Evolutionary conservation across 2,113 vertebrate species (phyloP), one percentile per base, ranked within the genome.

Genomic region (Aleadryas rufinucha): DNA sequence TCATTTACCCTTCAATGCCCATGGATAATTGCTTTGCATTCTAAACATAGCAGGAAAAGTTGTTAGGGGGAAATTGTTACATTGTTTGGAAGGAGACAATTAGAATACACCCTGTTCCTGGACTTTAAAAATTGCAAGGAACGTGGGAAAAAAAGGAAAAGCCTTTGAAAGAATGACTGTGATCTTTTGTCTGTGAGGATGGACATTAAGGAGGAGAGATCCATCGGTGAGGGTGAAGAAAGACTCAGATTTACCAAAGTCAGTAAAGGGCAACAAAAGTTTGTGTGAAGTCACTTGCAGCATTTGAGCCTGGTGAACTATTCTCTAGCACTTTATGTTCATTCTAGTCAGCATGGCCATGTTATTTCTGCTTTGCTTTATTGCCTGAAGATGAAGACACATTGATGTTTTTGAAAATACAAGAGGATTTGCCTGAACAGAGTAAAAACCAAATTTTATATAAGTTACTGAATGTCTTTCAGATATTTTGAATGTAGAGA

Each of bases 281-380:
- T 49, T 64, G 4, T 22, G 18, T 74, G 66, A 68, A 91, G 44
- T 52, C 28, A 31, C 15, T 47, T 71, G 41, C 16, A 88, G 8
- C 5, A 13, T 53, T 60, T 92, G 44, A 89, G 37, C 18, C 26
- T 72, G 24, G 3, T 26, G 45, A 60, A 53, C 24, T 56, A 2
- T 68, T 47, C 13, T 26, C 6, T 24, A 63, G 27, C 19, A 18
- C 22, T 54, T 80, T 72, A 16, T 7, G 20, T 45, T 88, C 64
- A 35, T 33, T 26, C 13, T 88, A 50, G 27, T 10, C 9, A 72
- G 21, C 61, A 42, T 0, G 2, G 24, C 8, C 1, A 0, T 1
- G 0, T 45, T 74, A 37, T 31, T 86, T 75, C 42, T 60, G 13
- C 28, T 69, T 61, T 61, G 20, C 53, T 77, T 83, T 56, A 42